Evolutionary conservation across 2,888 invertebrate genomes (phyloP).

Genomic region (Gasteruption jaculator): DNA sequence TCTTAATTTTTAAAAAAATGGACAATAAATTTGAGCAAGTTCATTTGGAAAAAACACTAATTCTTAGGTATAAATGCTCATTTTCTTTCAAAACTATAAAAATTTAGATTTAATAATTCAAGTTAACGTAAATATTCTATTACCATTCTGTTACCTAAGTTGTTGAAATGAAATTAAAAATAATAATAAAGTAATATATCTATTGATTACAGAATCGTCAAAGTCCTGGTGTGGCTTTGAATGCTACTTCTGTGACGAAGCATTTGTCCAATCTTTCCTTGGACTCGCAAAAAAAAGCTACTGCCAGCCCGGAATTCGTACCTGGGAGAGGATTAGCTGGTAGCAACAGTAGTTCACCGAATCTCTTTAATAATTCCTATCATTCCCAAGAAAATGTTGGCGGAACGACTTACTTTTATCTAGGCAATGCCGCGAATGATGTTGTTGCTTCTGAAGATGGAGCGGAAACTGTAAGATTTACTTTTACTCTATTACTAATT

Average conservation of each 20-base stretch:
- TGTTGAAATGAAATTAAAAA: not conserved
- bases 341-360: conserved; percentile 47
- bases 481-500: not conserved
- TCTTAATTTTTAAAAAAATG: not conserved
- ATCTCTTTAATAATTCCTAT: conserved; percentile 47
- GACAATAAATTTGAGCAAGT: no score
- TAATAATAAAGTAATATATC: not conserved
- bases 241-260: conserved; percentile 43
- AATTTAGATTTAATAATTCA: no score
- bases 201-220: conserved; percentile 42
- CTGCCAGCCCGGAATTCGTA: conserved; percentile 44
- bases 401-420: conserved; percentile 92
- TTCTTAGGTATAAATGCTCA: no score
- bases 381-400: conserved; percentile 79
- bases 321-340: conserved; percentile 42
- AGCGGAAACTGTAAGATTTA: conserved; percentile 35
- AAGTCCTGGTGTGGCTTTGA: conserved; percentile 38
- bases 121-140: no score
- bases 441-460: conserved; percentile 38
- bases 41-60: no score
- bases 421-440: conserved; percentile 53
- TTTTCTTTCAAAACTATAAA: no score
- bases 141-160: not conserved
- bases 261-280: conserved; percentile 47
- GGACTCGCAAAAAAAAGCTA: conserved; percentile 45